Base-by-base conservation (phyloP, 2,113 vertebrate genomes). In the Cavia aperea region DNA sequence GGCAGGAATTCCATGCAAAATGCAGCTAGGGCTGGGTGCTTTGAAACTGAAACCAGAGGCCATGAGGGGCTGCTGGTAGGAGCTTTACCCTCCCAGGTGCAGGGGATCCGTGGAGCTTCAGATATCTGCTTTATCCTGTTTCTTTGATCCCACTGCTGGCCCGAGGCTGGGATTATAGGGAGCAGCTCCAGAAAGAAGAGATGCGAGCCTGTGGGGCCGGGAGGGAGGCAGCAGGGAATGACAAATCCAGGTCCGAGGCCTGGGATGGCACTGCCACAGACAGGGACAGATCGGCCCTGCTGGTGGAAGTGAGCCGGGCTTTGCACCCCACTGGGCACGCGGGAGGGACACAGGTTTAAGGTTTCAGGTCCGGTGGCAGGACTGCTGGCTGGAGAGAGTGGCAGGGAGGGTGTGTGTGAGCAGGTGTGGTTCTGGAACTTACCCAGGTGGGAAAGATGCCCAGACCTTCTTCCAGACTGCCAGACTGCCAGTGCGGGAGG, bases 31-130 rank as follows among this genome's bases (percentile, higher is more conserved):
- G 12, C 54, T 36, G 43, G 51, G 39, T 62, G n/a, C 68, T 39
- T 66, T 85, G 63, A 73, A 85, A 90, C 75, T 66, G 68, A 66
- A 94, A 29, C 60, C 85, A n/a, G 82, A 73, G 60, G 89, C 43
- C 21, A 0, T 4, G 21, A 21, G 70, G 56, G 49, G 73, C 63
- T 77, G n/a, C 36, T n/a, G 33, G 43, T 29, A 15, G 62, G 81
- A 54, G 10, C 7, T 39, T n/a, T 24, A 33, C 86, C 21, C 65
- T 86, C 36, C 54, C 62, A 56, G 88, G 49, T 78, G 78, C 39
- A 39, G 49, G 12, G 4, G 7, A 46, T 51, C 60, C 4, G 60
- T 60, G 75, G 62, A 16, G 56, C 46, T 86, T 78, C 70, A n/a
- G 54, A 60, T 39, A 39, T 70, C 92, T 56, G 65, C 66, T 95